Conservation (phyloP, 2,113 vertebrate species). For the Ceyx cyanopectus region DNA sequence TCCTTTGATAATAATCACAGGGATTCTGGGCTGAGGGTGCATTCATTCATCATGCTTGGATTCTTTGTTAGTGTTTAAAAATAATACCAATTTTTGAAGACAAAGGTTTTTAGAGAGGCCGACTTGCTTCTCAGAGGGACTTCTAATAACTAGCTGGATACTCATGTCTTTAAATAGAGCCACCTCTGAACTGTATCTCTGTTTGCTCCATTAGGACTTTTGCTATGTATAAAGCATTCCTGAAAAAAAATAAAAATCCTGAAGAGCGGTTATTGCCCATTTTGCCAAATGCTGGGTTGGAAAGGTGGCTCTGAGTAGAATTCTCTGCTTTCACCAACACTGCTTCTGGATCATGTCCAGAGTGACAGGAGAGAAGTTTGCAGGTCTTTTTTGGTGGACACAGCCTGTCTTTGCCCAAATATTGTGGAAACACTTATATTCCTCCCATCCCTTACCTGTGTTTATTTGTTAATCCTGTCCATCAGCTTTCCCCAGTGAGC, state of each 20-base stretch:
- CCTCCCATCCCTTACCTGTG: background rate
- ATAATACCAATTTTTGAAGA: background rate
- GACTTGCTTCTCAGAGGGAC: background rate
- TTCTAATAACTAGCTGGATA: background rate
- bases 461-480: background rate
- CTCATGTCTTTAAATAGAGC: background rate
- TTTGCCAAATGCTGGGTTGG: background rate
- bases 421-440: background rate
- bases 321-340: background rate
- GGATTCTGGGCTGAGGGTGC: background rate
- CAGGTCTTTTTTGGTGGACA: rapidly evolving
- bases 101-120: background rate
- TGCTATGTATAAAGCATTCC: background rate
- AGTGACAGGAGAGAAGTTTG: background rate
- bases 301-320: background rate
- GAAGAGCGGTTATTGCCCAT: background rate
- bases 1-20: background rate
- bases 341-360: background rate
- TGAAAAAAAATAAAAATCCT: background rate
- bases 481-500: rapidly evolving
- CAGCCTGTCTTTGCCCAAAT: background rate
- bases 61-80: conserved; percentile 5
- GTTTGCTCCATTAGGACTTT: background rate
- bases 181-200: background rate
- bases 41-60: background rate